Evolutionary conservation across 2,888 invertebrate genomes (phyloP).

Genomic region (Augochlorella aurata): DNA sequence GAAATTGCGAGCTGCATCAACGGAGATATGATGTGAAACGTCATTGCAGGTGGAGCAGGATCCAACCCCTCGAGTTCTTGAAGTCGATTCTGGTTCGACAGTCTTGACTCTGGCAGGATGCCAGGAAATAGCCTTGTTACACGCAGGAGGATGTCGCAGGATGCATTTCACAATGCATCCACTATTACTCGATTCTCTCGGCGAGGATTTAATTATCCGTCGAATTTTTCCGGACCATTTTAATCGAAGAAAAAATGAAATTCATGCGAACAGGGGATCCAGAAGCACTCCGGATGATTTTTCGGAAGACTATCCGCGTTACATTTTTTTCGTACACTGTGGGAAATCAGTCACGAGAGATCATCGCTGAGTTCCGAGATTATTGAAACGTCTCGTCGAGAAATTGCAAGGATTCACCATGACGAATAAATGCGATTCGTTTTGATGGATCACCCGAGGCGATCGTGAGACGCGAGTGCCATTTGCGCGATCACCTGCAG

Average conservation of each 20-base stretch:
- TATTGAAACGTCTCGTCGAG: slow-evolving; percentile 21
- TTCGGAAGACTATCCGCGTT: background rate
- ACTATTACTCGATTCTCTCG: background rate
- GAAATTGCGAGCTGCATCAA: slow-evolving; percentile 45
- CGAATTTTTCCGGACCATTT: background rate
- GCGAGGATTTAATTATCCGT: background rate
- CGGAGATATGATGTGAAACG: slow-evolving; percentile 47
- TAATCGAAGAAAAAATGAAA: background rate
- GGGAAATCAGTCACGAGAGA: background rate
- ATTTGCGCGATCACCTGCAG: slow-evolving; percentile 6
- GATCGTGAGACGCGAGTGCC: background rate
- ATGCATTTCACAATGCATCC: slow-evolving; percentile 16
- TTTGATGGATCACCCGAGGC: slow-evolving; percentile 9
- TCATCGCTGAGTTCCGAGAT: slow-evolving; percentile 2
- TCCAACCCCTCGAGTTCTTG: slow-evolving; percentile 9
- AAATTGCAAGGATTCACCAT: slow-evolving; percentile 2
- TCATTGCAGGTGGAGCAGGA: slow-evolving; percentile 34
- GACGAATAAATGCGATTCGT: slow-evolving; percentile 26
- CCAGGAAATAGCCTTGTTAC: slow-evolving; percentile 32
- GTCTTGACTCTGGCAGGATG: slow-evolving; percentile 32
- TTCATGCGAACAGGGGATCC: background rate
- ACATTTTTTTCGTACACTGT: background rate
- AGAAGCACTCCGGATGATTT: background rate
- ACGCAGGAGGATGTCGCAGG: slow-evolving; percentile 24
- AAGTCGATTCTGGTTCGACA: slow-evolving; percentile 41